phyloP scores from a whole-genome alignment of 2,113 vertebrate genomes.

The Psettodes erumei region DNA sequence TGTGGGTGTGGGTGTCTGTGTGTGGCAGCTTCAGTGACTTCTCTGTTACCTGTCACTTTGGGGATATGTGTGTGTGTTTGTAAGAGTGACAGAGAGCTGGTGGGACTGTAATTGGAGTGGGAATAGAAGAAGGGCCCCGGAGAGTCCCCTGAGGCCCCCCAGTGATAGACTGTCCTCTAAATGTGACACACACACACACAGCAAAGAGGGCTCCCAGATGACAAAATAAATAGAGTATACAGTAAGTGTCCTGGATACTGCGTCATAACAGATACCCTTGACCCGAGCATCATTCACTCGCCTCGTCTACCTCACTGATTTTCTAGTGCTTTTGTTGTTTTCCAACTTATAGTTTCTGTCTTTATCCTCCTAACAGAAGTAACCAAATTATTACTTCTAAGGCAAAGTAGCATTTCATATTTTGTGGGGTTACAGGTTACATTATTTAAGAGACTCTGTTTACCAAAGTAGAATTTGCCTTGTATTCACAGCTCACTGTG shows the following conservation, averaged over 20 bases:
- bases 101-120: slow-evolving; percentile 67
- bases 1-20: slow-evolving; percentile 9
- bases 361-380: too few relatives aligned
- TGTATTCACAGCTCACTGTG: too few relatives aligned
- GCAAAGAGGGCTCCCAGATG: slow-evolving; percentile 39
- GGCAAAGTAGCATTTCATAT: too few relatives aligned
- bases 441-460: too few relatives aligned
- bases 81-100: slow-evolving; percentile 38
- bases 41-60: slow-evolving; percentile 5
- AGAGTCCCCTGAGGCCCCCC: slow-evolving; percentile 58
- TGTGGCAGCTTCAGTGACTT: background rate
- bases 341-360: background rate
- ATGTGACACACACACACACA: slow-evolving; percentile 45
- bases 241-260: slow-evolving; percentile 53
- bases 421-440: too few relatives aligned
- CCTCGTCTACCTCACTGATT: background rate
- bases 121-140: slow-evolving; percentile 58
- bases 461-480: too few relatives aligned
- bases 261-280: slow-evolving; percentile 47
- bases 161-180: slow-evolving; percentile 62
- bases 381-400: too few relatives aligned
- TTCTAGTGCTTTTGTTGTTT: slow-evolving; percentile 6
- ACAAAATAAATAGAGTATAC: slow-evolving; percentile 52
- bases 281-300: slow-evolving; percentile 35
- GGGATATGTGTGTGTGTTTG: background rate